Evolutionary conservation across 2,888 invertebrate genomes (phyloP).

Genomic region (Torymus auratus): DNA sequence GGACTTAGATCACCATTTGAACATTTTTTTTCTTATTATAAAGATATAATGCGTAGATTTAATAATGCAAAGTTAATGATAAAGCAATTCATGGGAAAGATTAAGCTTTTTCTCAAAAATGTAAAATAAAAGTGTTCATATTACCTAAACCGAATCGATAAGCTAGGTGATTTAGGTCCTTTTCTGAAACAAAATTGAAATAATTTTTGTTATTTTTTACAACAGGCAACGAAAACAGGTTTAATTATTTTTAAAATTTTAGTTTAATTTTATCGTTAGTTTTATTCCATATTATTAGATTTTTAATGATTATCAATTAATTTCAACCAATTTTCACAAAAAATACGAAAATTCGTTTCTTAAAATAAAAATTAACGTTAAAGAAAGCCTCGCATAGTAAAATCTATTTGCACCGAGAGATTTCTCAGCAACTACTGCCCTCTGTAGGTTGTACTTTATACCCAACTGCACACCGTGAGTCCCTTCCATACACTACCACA

Average conservation of each 20-base stretch:
- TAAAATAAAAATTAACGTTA: too few relatives aligned
- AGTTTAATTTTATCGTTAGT: too few relatives aligned
- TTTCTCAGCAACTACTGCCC: slow-evolving; percentile 10
- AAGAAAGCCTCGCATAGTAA: too few relatives aligned
- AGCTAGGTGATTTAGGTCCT: slow-evolving; percentile 59
- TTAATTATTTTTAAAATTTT: too few relatives aligned
- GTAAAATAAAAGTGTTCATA: slow-evolving; percentile 57
- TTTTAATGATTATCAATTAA: too few relatives aligned
- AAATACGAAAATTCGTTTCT: too few relatives aligned
- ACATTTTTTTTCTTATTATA: too few relatives aligned
- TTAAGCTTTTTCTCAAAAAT: slow-evolving; percentile 41
- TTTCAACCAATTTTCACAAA: too few relatives aligned
- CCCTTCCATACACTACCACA: not conserved
- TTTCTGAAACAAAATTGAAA: slow-evolving; percentile 60
- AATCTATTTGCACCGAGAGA: too few relatives aligned
- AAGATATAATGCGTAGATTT: too few relatives aligned
- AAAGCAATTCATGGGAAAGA: slow-evolving; percentile 2
- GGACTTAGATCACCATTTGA: too few relatives aligned
- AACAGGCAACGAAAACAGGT: not conserved
- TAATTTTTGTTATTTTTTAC: slow-evolving; percentile 53
- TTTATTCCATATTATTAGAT: too few relatives aligned
- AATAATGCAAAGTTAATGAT: not conserved
- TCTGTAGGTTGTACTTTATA: not conserved
- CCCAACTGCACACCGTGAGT: not conserved
- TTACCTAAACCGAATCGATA: slow-evolving; percentile 60